Conservation (phyloP, 1,140 invertebrate species). For the Geopemphigus sp. region DNA sequence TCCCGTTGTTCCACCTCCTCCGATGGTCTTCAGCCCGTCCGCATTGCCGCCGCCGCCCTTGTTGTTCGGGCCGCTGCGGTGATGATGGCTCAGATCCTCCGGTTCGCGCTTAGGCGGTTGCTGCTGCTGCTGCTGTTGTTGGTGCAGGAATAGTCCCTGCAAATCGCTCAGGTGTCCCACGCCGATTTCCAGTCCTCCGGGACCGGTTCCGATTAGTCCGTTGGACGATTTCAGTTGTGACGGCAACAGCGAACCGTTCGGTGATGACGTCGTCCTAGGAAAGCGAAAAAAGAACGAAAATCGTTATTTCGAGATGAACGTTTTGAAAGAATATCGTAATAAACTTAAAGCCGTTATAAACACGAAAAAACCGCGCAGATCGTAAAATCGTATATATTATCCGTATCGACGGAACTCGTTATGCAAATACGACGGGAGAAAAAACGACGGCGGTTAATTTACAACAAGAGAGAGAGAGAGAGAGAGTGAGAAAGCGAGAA, state of each 20-base stretch:
- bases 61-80: constrained; percentile 53
- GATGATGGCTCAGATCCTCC: constrained; percentile 63
- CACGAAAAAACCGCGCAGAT: neutral
- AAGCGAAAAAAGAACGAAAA: constrained; percentile 30
- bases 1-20: constrained; percentile 50
- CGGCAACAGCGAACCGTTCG: constrained; percentile 56
- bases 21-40: constrained; percentile 54
- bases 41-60: constrained; percentile 53
- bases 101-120: constrained; percentile 65
- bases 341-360: neutral
- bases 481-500: neutral
- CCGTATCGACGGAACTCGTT: too few species aligned
- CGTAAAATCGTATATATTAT: too few species aligned
- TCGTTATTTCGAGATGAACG: neutral
- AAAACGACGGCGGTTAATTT: too few species aligned
- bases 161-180: constrained; percentile 61
- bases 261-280: constrained; percentile 55
- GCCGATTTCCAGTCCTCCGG: constrained; percentile 57
- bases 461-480: too few species aligned
- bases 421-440: too few species aligned
- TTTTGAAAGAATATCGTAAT: too few species aligned
- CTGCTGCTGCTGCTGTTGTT: constrained; percentile 58
- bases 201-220: constrained; percentile 61
- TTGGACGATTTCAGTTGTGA: constrained; percentile 59
- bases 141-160: constrained; percentile 65